Evolutionary conservation across 1,140 invertebrate genomes (phyloP).

Genomic region (Cydia strobilella): DNA sequence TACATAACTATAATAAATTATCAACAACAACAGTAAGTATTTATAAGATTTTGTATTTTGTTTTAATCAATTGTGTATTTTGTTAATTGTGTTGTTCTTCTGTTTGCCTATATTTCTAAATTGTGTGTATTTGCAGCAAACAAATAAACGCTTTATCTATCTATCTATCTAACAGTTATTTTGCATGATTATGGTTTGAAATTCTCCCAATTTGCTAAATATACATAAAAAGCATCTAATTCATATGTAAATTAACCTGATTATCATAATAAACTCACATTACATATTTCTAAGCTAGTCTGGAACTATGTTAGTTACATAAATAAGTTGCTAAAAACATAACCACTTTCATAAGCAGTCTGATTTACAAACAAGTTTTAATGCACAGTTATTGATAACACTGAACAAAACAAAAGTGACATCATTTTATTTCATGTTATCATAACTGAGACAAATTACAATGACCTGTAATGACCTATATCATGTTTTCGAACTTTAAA

Average conservation of each 20-base stretch:
- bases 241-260: neutral
- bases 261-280: neutral
- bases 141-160: too few species aligned
- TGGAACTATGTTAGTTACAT: neutral
- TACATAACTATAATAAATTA: too few species aligned
- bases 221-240: neutral
- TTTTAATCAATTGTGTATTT: too few species aligned
- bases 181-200: neutral
- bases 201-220: neutral
- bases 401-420: slow-evolving; percentile 23
- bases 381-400: neutral
- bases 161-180: too few species aligned
- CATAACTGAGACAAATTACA: slow-evolving; percentile 7
- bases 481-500: neutral
- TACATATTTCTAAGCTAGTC: neutral
- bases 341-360: slow-evolving; percentile 2
- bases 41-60: too few species aligned
- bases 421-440: slow-evolving; percentile 4
- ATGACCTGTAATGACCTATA: neutral
- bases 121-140: too few species aligned
- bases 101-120: too few species aligned
- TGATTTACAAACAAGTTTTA: slow-evolving; percentile 2
- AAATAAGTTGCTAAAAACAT: slow-evolving; percentile 12
- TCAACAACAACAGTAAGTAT: too few species aligned
- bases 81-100: too few species aligned